A percentile compares a stretch with the other conserved stretches of the same genome.
phyloP scores from a whole-genome alignment of 2,113 vertebrate genomes.

The Cottus gobio region DNA sequence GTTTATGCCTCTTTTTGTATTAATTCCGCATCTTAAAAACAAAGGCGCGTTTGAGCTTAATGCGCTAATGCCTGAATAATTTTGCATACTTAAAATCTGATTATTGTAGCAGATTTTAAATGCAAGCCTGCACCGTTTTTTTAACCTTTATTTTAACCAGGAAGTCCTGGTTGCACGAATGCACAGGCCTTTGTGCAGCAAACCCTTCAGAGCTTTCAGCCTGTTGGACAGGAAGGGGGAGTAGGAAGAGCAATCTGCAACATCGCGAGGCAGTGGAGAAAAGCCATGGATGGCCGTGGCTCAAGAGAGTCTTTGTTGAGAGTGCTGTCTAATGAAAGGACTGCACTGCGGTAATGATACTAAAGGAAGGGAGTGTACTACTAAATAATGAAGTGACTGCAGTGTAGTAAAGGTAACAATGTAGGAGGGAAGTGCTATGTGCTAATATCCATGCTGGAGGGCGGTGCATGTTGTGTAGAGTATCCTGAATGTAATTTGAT shows the following conservation, averaged over 20 bases:
- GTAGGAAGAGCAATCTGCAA: conserved; percentile 9
- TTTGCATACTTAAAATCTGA: background rate
- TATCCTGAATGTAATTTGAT: conserved; percentile 1
- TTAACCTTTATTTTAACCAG: background rate
- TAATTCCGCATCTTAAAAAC: background rate
- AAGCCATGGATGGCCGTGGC: conserved; percentile 28
- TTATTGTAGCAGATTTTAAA: background rate
- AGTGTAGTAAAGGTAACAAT: conserved; percentile 50
- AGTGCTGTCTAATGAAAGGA: conserved; percentile 54
- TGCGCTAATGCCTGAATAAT: background rate
- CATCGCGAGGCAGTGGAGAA: conserved; percentile 16
- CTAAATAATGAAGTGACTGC: conserved; percentile 70
- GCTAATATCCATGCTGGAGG: conserved; percentile 9
- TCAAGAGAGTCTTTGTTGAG: conserved; percentile 58
- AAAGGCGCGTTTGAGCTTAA: background rate
- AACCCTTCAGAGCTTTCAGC: background rate
- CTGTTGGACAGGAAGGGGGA: conserved; percentile 6
- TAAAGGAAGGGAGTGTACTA: conserved; percentile 52
- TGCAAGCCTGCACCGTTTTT: background rate
- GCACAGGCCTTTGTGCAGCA: conserved; percentile 5
- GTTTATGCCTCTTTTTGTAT: background rate
- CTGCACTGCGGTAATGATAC: conserved; percentile 67
- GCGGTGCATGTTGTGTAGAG: background rate
- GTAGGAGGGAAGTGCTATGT: background rate
- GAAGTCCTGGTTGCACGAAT: background rate